A percentile compares a stretch with the other conserved stretches of the same genome.
These are phyloP conservation scores for Brachyistius frenatus DNA, from an alignment of 2,113 vertebrate genomes.

Conservation along the genomic window DNA sequence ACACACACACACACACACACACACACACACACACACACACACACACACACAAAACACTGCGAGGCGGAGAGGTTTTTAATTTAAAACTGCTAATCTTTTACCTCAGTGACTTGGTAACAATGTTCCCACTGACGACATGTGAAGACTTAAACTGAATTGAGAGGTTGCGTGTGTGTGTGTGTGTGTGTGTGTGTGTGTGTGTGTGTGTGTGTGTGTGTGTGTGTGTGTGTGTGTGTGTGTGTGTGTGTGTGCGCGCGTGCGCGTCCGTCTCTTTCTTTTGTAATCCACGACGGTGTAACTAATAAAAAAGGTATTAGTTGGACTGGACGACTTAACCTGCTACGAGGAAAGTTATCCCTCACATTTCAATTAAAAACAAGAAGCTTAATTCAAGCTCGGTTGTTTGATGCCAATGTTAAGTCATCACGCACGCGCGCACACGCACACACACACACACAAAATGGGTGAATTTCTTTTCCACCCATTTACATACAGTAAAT, in stretches of 20 bases:
- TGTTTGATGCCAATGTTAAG: background rate
- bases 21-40: slow-evolving; percentile 25
- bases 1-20: slow-evolving; percentile 6
- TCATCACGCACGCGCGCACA: background rate
- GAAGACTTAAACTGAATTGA: slow-evolving; percentile 3
- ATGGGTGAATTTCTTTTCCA: background rate
- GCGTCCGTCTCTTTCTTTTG: background rate
- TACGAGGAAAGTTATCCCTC: slow-evolving; percentile 15
- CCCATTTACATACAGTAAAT: background rate
- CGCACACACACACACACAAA: no score
- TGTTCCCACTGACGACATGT: background rate
- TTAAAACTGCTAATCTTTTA: slow-evolving; percentile 42
- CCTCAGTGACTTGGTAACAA: slow-evolving; percentile 26
- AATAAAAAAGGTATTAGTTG: slow-evolving; percentile 70
- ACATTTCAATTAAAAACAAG: slow-evolving; percentile 32
- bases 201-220: background rate
- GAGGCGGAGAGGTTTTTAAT: slow-evolving; percentile 37
- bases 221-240: background rate
- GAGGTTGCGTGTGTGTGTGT: background rate
- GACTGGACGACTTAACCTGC: slow-evolving; percentile 25
- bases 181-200: background rate
- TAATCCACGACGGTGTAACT: background rate
- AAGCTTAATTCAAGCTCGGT: background rate
- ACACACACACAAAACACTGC: background rate
- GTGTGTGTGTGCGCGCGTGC: background rate